These are phyloP conservation scores for Microtus agrestis DNA, from an alignment of 2,797 vertebrate genomes.

Conservation along the genomic window DNA sequence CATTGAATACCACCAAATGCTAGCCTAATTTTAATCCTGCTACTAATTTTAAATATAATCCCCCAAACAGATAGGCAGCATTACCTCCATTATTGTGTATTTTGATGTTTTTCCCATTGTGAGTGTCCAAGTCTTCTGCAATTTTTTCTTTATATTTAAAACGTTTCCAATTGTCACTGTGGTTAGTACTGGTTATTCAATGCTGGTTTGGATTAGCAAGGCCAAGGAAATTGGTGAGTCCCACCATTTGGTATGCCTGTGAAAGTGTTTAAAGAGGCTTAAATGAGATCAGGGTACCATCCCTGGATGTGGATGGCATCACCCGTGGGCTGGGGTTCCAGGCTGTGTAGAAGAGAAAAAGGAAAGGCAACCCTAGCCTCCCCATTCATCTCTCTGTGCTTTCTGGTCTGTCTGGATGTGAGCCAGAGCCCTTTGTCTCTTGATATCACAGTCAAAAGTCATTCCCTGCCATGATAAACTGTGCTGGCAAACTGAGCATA, in stretches of 20 bases:
- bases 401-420: background rate
- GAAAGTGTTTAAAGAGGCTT: background rate
- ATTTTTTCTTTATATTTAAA: background rate
- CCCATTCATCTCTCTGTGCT: background rate
- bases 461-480: background rate
- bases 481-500: background rate
- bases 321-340: background rate
- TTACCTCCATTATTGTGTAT: background rate
- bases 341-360: background rate
- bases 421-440: background rate
- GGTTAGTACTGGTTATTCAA: background rate
- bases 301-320: background rate
- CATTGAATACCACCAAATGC: background rate
- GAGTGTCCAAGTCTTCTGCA: background rate
- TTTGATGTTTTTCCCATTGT: background rate
- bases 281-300: background rate
- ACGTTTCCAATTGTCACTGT: background rate
- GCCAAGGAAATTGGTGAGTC: background rate
- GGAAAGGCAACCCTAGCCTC: fast-evolving
- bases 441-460: too few relatives aligned
- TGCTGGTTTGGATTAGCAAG: too few relatives aligned
- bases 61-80: background rate
- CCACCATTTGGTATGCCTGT: too few relatives aligned
- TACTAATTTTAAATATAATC: background rate
- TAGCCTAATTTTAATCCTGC: background rate